These are phyloP conservation scores for Pempheris klunzingeri DNA, from an alignment of 2,797 vertebrate genomes.

Conservation along the genomic window DNA sequence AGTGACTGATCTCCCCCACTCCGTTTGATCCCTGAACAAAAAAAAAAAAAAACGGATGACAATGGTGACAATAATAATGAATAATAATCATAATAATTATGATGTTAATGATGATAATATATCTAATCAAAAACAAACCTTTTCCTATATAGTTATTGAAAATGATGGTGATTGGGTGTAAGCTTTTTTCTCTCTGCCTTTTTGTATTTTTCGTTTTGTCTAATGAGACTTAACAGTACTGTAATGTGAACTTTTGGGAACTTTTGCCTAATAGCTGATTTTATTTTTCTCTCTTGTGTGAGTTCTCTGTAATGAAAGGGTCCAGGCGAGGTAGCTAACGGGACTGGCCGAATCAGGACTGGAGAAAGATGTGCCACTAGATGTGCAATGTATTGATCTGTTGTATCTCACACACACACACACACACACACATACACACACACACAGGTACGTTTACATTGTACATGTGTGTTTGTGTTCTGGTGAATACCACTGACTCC, in stretches of 20 bases:
- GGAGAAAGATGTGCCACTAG: conserved; percentile 69
- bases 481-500: conserved; percentile 66
- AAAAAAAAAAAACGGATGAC: conserved; percentile 66
- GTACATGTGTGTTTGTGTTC: conserved; percentile 54
- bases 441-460: conserved; percentile 39
- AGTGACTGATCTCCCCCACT: conserved; percentile 85
- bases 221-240: conserved; percentile 85
- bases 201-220: conserved; percentile 78
- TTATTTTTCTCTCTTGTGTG: conserved; percentile 73
- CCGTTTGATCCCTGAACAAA: conserved; percentile 69
- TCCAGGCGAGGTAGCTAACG: conserved; percentile 67
- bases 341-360: conserved; percentile 55
- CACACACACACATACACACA: conserved; percentile 14
- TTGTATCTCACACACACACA: conserved; percentile 31
- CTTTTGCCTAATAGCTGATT: conserved; percentile 76
- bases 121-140: conserved; percentile 84
- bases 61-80: conserved; percentile 80
- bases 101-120: conserved; percentile 82
- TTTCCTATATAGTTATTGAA: conserved; percentile 84
- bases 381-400: conserved; percentile 73
- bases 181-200: conserved; percentile 78
- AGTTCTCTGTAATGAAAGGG: conserved; percentile 71
- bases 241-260: conserved; percentile 86
- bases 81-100: conserved; percentile 84
- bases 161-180: conserved; percentile 84